These are phyloP conservation scores for Hypsopygia costalis DNA, from an alignment of 2,888 invertebrate genomes.

Conservation along the genomic window DNA sequence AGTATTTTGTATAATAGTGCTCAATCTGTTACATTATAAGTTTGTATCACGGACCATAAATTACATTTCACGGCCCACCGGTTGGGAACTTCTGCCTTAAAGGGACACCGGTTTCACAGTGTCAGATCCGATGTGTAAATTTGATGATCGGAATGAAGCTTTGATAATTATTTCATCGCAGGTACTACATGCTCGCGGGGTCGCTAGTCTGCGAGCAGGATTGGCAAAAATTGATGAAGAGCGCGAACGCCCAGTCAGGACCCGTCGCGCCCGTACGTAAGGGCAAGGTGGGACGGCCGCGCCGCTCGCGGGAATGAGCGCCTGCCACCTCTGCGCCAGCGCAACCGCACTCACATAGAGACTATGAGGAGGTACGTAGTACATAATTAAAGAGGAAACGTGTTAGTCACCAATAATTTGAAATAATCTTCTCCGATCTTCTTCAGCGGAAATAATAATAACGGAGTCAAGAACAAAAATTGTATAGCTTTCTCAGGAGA, in stretches of 20 bases:
- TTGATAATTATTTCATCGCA: conserved; percentile 37
- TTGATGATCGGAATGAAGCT: no score
- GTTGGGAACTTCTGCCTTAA: no score
- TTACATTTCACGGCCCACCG: no score
- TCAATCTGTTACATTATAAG: no score
- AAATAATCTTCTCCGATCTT: no score
- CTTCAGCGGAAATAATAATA: no score
- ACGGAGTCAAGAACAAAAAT: no score
- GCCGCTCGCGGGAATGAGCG: conserved; percentile 93
- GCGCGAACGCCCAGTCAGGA: conserved; percentile 81
- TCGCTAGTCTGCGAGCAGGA: conserved; percentile 96
- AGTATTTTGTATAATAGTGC: no score
- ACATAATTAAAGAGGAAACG: not conserved
- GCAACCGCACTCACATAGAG: conserved; percentile 61
- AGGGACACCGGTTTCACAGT: no score
- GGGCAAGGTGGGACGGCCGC: conserved; percentile 93
- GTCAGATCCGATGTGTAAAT: no score
- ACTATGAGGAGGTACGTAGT: conserved; percentile 66
- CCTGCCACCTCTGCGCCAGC: conserved; percentile 34
- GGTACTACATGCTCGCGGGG: conserved; percentile 94
- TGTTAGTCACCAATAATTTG: not conserved
- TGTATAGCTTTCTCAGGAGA: no score
- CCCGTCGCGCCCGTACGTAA: conserved; percentile 88
- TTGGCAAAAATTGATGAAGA: conserved; percentile 95
- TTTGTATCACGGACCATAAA: no score